Evolutionary conservation across 2,797 vertebrate genomes (phyloP).

Genomic region (Malurus leucopterus): DNA sequence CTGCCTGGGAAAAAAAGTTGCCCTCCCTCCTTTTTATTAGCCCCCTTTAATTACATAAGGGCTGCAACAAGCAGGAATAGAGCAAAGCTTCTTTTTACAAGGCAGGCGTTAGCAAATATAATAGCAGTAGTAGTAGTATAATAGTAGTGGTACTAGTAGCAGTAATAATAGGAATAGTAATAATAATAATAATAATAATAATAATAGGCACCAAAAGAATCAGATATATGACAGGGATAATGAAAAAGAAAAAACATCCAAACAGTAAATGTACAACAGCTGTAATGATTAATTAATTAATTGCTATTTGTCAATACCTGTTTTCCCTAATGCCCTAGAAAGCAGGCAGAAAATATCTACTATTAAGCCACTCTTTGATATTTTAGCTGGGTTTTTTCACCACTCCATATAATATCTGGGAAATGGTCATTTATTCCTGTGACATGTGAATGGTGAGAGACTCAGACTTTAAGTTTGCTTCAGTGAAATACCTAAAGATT

Average conservation of each 20-base stretch:
- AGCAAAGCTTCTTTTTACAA: not conserved
- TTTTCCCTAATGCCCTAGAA: not conserved
- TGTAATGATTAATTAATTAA: not conserved
- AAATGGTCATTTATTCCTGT: not conserved
- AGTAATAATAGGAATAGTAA: accelerated
- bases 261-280: not conserved
- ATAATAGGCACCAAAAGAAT: not conserved
- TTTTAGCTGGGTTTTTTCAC: not conserved
- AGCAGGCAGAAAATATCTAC: not conserved
- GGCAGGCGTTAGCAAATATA: not conserved
- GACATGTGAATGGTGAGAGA: not conserved
- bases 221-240: not conserved
- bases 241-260: not conserved
- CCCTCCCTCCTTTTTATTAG: not conserved
- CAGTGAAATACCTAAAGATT: conserved; percentile 27
- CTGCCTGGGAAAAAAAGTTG: not conserved
- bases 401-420: not conserved
- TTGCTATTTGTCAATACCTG: not conserved
- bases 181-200: accelerated
- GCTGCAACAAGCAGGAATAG: not conserved
- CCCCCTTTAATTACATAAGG: too few species aligned
- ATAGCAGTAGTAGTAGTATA: not conserved
- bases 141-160: accelerated
- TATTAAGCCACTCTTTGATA: not conserved
- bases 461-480: not conserved